A percentile compares a stretch with the other conserved stretches of the same genome.
Conservation (phyloP, 2,797 vertebrate genomes). For the Schizothorax lantsangensis region DNA sequence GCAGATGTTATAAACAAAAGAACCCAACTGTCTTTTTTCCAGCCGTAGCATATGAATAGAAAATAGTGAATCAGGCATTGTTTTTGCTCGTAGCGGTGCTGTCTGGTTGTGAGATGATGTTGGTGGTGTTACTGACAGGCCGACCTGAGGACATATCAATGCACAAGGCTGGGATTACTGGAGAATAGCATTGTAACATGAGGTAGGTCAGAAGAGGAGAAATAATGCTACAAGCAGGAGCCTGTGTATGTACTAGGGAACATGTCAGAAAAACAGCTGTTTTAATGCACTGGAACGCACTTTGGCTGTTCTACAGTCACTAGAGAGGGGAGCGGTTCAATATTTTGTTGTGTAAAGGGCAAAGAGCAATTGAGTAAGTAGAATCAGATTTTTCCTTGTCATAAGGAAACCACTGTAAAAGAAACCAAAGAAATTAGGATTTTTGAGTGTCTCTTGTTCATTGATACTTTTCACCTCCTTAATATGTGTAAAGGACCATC, state of each 20-base stretch:
- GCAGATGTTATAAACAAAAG: neutral
- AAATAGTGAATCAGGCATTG: neutral
- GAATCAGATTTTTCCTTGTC: neutral
- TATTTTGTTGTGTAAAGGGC: neutral
- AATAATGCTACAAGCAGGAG: conserved; percentile 57
- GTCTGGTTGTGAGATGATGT: neutral
- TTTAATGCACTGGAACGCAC: conserved; percentile 22
- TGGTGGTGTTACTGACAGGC: neutral
- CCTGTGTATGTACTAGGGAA: conserved; percentile 45
- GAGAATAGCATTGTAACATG: neutral
- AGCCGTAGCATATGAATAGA: neutral
- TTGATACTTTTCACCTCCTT: neutral
- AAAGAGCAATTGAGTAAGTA: neutral
- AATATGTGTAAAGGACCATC: neutral
- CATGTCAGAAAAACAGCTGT: conserved; percentile 33
- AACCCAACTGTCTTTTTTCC: neutral
- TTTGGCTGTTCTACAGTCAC: neutral
- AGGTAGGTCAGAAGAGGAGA: neutral
- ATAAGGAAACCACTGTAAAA: neutral
- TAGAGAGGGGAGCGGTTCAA: conserved; percentile 23
- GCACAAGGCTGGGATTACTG: neutral
- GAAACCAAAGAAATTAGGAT: neutral
- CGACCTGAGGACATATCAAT: neutral
- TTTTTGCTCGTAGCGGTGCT: neutral
- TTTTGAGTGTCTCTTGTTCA: neutral